These are phyloP conservation scores for Saturnia japonica DNA, from an alignment of 2,888 invertebrate species.

Conservation along the genomic window DNA sequence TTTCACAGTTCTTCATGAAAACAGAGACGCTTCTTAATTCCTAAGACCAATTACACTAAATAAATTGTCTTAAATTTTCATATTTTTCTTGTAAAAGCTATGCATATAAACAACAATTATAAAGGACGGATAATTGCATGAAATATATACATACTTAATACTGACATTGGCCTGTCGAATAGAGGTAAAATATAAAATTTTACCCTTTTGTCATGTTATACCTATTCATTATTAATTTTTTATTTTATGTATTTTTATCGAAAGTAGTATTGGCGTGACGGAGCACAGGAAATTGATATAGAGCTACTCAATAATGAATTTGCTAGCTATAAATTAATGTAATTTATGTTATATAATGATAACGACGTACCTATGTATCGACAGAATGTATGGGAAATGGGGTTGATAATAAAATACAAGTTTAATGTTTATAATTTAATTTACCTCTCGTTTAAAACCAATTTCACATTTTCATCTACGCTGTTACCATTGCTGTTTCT, in stretches of 20 bases:
- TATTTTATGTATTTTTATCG: neutral
- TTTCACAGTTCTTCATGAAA: neutral
- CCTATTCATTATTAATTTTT: neutral
- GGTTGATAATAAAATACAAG: neutral
- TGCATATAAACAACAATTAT: neutral
- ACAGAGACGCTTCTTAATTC: neutral
- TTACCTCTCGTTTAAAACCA: neutral
- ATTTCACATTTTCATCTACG: neutral
- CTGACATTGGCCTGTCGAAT: neutral
- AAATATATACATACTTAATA: neutral
- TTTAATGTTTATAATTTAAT: neutral
- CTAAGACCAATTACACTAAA: neutral
- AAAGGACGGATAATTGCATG: neutral
- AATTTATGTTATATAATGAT: neutral
- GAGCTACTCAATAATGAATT: neutral
- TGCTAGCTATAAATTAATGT: neutral
- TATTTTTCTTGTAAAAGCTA: neutral
- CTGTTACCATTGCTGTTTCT: neutral
- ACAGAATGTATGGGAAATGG: neutral
- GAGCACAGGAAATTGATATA: slow-evolving; percentile 8
- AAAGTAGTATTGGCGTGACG: neutral
- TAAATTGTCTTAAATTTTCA: neutral
- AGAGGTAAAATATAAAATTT: neutral
- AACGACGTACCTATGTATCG: neutral
- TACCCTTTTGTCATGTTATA: neutral